A percentile compares a stretch with the other conserved stretches of the same genome.
phyloP scores from a whole-genome alignment of 2,888 invertebrate species.

The Parnassius smintheus region DNA sequence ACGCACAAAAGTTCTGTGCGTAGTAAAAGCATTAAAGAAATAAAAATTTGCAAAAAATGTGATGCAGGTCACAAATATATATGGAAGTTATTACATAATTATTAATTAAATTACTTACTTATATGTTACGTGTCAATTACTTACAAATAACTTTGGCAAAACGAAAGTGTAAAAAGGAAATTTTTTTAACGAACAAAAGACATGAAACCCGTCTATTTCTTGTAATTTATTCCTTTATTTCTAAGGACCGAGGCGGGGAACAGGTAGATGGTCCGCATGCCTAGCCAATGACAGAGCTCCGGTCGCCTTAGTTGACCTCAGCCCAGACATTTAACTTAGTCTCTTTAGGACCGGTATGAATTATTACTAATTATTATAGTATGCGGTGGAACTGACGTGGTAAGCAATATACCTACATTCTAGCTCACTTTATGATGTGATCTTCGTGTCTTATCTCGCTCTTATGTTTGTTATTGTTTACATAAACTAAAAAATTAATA shows the following conservation, averaged over 20 bases:
- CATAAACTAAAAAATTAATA: no score
- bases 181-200: constrained; percentile 10
- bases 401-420: no score
- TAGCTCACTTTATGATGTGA: no score
- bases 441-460: no score
- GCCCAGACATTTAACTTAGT: constrained; percentile 33
- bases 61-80: no score
- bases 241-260: constrained; percentile 31
- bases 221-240: constrained; percentile 33
- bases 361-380: constrained; percentile 35
- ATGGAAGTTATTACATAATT: no score
- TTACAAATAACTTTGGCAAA: not conserved
- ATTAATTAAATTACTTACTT: no score
- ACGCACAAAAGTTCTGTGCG: no score
- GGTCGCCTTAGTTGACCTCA: constrained; percentile 37
- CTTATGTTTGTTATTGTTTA: no score
- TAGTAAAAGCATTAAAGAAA: no score
- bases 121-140: not conserved
- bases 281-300: constrained; percentile 51
- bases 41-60: no score
- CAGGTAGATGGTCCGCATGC: constrained; percentile 56
- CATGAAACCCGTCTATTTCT: constrained; percentile 29
- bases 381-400: not conserved
- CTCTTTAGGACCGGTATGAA: constrained; percentile 34
- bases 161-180: not conserved